A percentile compares a stretch with the other conserved stretches of the same genome.
phyloP scores from a whole-genome alignment of 1,140 invertebrate genomes.

The Drosophila nigrodunni region DNA sequence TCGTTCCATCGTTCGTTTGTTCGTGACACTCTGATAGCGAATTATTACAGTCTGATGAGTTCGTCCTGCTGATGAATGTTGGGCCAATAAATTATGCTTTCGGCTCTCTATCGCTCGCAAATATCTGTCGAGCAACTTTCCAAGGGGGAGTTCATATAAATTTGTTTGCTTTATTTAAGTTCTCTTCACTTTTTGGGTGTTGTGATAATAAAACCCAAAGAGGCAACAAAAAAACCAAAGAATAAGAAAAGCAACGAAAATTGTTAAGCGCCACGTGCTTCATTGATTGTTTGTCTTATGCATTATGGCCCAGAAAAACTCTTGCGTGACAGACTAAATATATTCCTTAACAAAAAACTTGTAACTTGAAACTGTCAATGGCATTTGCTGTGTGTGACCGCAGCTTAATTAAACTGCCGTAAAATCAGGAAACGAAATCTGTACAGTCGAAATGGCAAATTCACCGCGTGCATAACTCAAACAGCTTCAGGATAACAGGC shows the following conservation, averaged over 20 bases:
- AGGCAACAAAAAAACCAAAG: slow-evolving; percentile 5
- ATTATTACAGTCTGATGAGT: slow-evolving; percentile 83
- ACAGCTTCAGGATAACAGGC: slow-evolving; percentile 11
- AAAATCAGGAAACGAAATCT: slow-evolving; percentile 36
- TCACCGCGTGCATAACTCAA: slow-evolving; percentile 72
- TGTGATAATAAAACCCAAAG: slow-evolving; percentile 51
- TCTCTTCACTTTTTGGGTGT: slow-evolving; percentile 48
- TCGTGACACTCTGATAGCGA: slow-evolving; percentile 78
- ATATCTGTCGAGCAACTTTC: slow-evolving; percentile 21
- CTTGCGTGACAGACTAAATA: not conserved
- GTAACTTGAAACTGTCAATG: slow-evolving; percentile 19
- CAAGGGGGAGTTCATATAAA: slow-evolving; percentile 56
- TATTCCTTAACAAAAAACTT: slow-evolving; percentile 28
- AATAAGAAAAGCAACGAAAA: not conserved
- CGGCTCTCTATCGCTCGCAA: slow-evolving; percentile 34
- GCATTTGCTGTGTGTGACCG: slow-evolving; percentile 16
- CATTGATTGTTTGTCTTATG: slow-evolving; percentile 62
- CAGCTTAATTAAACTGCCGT: slow-evolving; percentile 69
- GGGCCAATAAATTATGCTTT: slow-evolving; percentile 77
- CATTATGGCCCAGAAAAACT: slow-evolving; percentile 41
- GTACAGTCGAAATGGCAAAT: slow-evolving; percentile 29
- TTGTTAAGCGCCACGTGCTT: slow-evolving; percentile 19
- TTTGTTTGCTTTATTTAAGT: slow-evolving; percentile 82
- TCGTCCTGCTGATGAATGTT: slow-evolving; percentile 75
- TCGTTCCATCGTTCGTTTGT: slow-evolving; percentile 27